Evolutionary conservation across 2,888 invertebrate species (phyloP), one percentile per base, ranked within the genome.

Genomic region (Troilus luridus): DNA sequence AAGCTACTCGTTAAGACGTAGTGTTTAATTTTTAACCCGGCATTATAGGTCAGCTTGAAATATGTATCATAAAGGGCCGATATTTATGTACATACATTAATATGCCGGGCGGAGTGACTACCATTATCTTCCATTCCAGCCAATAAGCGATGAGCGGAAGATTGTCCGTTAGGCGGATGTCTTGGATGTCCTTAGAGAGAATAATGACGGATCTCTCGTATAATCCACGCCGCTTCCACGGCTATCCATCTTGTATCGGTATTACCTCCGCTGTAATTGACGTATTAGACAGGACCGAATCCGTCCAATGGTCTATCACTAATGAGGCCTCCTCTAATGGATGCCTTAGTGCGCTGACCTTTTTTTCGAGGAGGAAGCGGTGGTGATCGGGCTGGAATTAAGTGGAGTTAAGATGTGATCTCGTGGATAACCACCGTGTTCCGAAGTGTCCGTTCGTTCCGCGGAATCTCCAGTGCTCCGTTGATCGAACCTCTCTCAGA

Each of bases 371-470:
- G 60, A 58, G 88, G 88, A 88, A 62, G 60, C 88, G 85, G 85
- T 56, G 85, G 14, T 54, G n/a, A 56, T 56, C 11, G 85, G 11
- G 85, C n/a, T 85, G 56, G 56, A 85, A 85, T 85, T 85, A 85
- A 85, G 85, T 58, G 85, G 85, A 85, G 85, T 56, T 85, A 11
- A 85, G 85, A 85, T 85, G 85, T 56, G 85, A 85, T 85, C 56
- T 56, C 72, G 24, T 12, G 72, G 24, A 64, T 64, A 64, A 77
- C 56, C 27, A 8, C 19, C 14, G 41, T 7, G 19, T 19, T 19
- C 62, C 62, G 9, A 62, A 5, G 85, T 85, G 85, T 56, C 6
- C n/a, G 85, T n/a, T 56, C 21, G n/a, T 41, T 54, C 85, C 41
- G 85, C 56, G n/a, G 85, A 58, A 54, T 58, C n/a, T 41, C 54